phyloP scores from a whole-genome alignment of 2,888 invertebrate genomes.

The Drosophila setosimentum region DNA sequence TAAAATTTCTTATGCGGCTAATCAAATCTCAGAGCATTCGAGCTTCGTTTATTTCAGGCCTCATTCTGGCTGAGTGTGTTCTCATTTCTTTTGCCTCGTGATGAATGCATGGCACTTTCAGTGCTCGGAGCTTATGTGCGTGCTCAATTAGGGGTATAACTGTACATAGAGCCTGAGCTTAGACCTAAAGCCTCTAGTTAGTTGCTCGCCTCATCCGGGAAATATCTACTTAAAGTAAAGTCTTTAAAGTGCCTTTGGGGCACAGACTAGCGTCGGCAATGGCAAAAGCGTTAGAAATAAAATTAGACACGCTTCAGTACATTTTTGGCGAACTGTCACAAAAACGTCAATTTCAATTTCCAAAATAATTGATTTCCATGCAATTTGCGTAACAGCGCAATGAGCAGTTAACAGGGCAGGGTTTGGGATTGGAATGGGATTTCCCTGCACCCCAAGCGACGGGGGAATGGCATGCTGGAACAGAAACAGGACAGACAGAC shows the following conservation, averaged over 20 bases:
- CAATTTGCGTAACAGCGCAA: conserved; percentile 76
- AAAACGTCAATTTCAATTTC: conserved; percentile 82
- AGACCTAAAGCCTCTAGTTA: conserved; percentile 10
- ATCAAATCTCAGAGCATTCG: conserved; percentile 18
- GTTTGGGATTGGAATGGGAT: not conserved
- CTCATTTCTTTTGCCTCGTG: conserved; percentile 24
- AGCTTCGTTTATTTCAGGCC: not conserved
- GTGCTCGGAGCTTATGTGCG: conserved; percentile 54
- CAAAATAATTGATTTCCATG: conserved; percentile 82
- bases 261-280: conserved; percentile 14
- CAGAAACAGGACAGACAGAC: conserved; percentile 25
- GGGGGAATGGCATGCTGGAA: conserved; percentile 16
- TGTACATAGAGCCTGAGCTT: conserved; percentile 27
- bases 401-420: conserved; percentile 58
- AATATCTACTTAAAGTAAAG: conserved; percentile 12
- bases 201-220: not conserved
- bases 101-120: conserved; percentile 53
- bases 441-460: not conserved
- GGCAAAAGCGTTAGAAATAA: conserved; percentile 61
- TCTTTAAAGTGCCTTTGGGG: conserved; percentile 36
- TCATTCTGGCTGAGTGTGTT: conserved; percentile 2
- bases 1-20: too few relatives aligned
- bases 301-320: conserved; percentile 76
- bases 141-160: conserved; percentile 68
- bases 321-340: conserved; percentile 76